phyloP scores from a whole-genome alignment of 2,797 vertebrate genomes.

The Coracias cyanogaster region DNA sequence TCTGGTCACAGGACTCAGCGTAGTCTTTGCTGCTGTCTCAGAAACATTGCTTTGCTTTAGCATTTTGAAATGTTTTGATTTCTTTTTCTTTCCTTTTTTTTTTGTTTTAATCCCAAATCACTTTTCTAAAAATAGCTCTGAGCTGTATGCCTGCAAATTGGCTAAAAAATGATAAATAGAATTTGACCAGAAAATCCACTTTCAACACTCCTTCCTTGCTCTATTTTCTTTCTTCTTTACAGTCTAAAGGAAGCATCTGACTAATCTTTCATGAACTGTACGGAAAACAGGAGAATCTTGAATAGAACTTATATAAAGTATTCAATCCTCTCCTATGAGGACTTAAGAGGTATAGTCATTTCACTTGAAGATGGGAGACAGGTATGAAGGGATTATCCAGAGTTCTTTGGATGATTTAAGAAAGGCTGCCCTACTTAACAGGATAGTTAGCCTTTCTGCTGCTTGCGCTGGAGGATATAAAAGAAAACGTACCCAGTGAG shows the following conservation, averaged over 20 bases:
- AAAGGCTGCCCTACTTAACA: conserved; percentile 50
- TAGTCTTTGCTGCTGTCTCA: neutral
- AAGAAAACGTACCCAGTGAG: neutral
- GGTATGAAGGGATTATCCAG: conserved; percentile 55
- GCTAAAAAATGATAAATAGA: conserved; percentile 16
- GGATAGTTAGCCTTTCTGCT: conserved; percentile 6
- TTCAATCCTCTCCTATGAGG: conserved; percentile 7
- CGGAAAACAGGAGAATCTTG: conserved; percentile 28
- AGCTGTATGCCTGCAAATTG: neutral
- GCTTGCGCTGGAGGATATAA: neutral
- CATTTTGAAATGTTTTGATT: neutral
- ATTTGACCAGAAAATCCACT: conserved; percentile 47
- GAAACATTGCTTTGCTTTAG: neutral
- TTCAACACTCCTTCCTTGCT: neutral
- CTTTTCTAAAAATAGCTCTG: conserved; percentile 25
- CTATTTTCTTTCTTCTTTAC: conserved; percentile 30
- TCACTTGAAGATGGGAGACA: conserved; percentile 39
- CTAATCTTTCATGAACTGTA: conserved; percentile 29
- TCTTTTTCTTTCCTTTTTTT: neutral
- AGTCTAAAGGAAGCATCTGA: conserved; percentile 11
- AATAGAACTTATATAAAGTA: conserved; percentile 22
- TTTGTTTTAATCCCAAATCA: neutral
- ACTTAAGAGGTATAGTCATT: conserved; percentile 38
- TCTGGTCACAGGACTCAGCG: neutral
- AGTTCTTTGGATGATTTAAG: neutral